A percentile compares a stretch with the other conserved stretches of the same genome.
Conservation (phyloP, 2,113 vertebrate species). For the Mustela nigripes region DNA sequence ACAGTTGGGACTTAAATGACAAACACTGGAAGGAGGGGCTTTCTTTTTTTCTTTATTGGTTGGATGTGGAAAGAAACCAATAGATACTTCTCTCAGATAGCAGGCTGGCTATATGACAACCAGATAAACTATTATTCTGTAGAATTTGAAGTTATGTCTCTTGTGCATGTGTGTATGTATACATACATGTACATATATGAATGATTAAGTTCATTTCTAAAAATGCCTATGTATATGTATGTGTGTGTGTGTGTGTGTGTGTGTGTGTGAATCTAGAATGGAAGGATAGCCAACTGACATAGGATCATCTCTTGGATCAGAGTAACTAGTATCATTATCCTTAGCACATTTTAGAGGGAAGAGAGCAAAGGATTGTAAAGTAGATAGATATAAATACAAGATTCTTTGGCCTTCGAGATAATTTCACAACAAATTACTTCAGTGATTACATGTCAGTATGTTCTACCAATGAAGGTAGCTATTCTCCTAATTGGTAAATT, state of each 20-base stretch:
- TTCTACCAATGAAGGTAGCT: neutral
- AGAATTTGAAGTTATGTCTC: neutral
- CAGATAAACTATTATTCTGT: neutral
- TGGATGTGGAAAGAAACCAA: conserved; percentile 68
- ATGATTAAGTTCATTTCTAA: neutral
- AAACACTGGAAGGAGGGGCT: conserved; percentile 82
- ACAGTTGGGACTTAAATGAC: conserved; percentile 89
- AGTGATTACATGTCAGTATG: neutral
- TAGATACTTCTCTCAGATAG: conserved; percentile 80
- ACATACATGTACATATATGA: neutral
- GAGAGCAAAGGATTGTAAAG: conserved; percentile 1
- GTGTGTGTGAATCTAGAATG: neutral
- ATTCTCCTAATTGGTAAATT: neutral
- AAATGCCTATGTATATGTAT: neutral
- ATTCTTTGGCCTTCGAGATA: neutral
- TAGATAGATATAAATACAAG: neutral
- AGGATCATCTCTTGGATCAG: neutral
- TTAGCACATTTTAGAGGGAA: neutral
- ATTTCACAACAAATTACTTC: neutral
- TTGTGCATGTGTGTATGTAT: neutral
- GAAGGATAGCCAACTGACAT: neutral
- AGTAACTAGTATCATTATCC: neutral
- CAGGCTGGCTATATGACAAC: conserved; percentile 74
- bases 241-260: neutral
- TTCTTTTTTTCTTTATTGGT: conserved; percentile 66